A percentile compares a stretch with the other conserved stretches of the same genome.
Evolutionary conservation across 2,797 vertebrate genomes (phyloP).

Genomic region (Taeniopygia guttata): DNA sequence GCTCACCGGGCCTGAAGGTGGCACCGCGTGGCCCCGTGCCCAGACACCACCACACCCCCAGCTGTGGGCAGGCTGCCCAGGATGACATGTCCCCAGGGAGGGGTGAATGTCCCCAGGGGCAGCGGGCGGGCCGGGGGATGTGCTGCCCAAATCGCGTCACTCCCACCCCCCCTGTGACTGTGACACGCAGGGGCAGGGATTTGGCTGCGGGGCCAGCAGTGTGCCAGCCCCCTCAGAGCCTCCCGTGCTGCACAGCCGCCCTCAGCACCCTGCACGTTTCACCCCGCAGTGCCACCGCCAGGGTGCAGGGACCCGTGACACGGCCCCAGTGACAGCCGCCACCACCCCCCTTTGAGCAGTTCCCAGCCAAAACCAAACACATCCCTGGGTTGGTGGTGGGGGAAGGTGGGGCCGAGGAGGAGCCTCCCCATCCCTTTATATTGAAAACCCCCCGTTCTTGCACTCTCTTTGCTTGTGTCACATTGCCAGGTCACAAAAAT

Average conservation of each 20-base stretch:
- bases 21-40: background rate
- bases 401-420: constrained; percentile 40
- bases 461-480: background rate
- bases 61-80: background rate
- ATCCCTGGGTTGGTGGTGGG: background rate
- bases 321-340: background rate
- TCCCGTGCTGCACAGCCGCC: background rate
- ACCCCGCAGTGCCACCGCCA: background rate
- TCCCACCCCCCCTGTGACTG: background rate
- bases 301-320: background rate
- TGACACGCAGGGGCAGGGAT: background rate
- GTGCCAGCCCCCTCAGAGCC: background rate
- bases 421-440: background rate
- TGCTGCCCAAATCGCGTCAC: background rate
- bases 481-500: background rate
- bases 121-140: background rate
- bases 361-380: background rate
- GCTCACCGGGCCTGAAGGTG: background rate
- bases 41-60: rapidly evolving
- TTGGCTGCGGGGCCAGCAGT: background rate
- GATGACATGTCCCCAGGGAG: rapidly evolving
- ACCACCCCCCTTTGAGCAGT: background rate
- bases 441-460: background rate
- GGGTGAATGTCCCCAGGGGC: background rate
- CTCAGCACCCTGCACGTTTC: rapidly evolving